Evolutionary conservation across 2,888 invertebrate genomes (phyloP).

Genomic region (Spisula solida): DNA sequence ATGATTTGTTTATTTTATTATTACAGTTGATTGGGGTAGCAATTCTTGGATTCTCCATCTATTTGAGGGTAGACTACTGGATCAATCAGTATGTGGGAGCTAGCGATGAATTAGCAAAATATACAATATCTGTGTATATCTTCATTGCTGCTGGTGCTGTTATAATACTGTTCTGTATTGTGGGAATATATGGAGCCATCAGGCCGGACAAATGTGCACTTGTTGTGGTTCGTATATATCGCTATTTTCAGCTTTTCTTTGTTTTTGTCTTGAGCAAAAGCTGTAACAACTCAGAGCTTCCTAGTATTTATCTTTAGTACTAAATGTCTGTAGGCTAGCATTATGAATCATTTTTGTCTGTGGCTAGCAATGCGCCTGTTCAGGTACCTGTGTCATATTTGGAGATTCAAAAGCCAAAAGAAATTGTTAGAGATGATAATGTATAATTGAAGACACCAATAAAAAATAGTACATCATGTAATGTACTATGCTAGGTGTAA

Average conservation of each 20-base stretch:
- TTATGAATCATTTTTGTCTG: too few species aligned
- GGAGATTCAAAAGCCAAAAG: too few species aligned
- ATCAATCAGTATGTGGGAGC: constrained; percentile 80
- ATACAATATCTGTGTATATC: constrained; percentile 79
- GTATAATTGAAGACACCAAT: too few species aligned
- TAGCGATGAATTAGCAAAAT: constrained; percentile 76
- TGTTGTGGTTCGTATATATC: constrained; percentile 77
- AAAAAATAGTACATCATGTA: too few species aligned
- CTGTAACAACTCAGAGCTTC: too few species aligned
- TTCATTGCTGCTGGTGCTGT: constrained; percentile 77
- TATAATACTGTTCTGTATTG: constrained; percentile 77
- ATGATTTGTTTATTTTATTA: constrained; percentile 35
- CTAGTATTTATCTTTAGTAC: too few species aligned
- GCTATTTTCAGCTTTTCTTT: not conserved
- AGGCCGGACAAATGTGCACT: constrained; percentile 77
- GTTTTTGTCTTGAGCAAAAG: too few species aligned
- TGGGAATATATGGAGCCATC: constrained; percentile 81
- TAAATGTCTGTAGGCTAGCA: too few species aligned
- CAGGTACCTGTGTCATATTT: too few species aligned
- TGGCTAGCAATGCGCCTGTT: too few species aligned
- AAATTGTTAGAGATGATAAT: too few species aligned
- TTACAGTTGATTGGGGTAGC: constrained; percentile 81
- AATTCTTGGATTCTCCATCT: constrained; percentile 81
- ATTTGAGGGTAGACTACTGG: constrained; percentile 82
- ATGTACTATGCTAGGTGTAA: too few species aligned